Percentiles rank a stretch among this genome's conserved stretches.
Evolutionary conservation across 2,113 vertebrate genomes (phyloP).

Genomic region (Zosterops borbonicus): DNA sequence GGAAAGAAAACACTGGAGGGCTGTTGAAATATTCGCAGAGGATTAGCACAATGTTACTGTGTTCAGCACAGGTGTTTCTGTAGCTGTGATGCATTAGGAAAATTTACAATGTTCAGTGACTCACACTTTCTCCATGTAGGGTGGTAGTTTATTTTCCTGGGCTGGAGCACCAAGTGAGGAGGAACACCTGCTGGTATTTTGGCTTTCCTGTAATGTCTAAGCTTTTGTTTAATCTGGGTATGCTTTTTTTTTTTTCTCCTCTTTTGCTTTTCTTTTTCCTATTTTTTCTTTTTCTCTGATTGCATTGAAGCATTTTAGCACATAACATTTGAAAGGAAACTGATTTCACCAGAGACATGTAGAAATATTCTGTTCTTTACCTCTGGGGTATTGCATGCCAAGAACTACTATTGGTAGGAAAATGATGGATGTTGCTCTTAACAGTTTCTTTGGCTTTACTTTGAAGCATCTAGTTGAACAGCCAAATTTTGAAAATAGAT

Average conservation of each 20-base stretch:
- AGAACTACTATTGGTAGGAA: not conserved
- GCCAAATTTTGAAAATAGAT: not conserved
- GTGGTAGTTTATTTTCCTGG: conserved; percentile 61
- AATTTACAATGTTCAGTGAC: conserved; percentile 48
- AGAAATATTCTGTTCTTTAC: not conserved
- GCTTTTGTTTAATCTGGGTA: conserved; percentile 17
- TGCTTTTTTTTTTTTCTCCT: not conserved
- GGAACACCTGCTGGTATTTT: conserved; percentile 45
- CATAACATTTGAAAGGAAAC: not conserved
- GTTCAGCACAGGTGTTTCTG: conserved; percentile 59
- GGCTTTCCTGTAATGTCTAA: conserved; percentile 21
- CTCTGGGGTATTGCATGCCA: not conserved
- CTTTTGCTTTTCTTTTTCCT: not conserved
- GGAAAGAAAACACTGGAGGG: conserved; percentile 13
- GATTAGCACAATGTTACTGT: conserved; percentile 60
- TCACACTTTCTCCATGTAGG: conserved; percentile 46
- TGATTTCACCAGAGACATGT: not conserved
- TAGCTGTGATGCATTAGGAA: conserved; percentile 48
- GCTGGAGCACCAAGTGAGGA: not conserved
- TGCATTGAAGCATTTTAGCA: not conserved
- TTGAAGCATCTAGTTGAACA: not conserved
- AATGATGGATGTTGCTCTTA: not conserved
- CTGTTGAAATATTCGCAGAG: conserved; percentile 29
- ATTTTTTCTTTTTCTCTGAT: not conserved
- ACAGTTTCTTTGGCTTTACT: not conserved